Evolutionary conservation across 2,888 invertebrate genomes (phyloP).

Genomic region (Parnassius apollo): DNA sequence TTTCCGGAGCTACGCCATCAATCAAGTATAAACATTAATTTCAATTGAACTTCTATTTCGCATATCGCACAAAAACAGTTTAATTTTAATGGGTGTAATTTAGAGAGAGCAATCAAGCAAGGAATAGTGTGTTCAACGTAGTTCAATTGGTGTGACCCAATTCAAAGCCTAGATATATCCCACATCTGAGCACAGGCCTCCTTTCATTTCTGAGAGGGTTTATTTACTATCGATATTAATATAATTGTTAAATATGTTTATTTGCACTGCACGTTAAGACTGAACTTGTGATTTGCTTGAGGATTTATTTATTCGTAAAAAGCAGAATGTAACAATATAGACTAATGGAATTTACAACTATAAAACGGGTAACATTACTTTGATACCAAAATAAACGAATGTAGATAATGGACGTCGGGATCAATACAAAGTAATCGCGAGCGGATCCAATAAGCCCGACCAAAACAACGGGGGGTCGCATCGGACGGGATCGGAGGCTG

Average conservation of each 20-base stretch:
- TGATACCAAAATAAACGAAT: conserved; percentile 77
- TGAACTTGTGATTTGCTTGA: conserved; percentile 13
- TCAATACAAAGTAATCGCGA: conserved; percentile 81
- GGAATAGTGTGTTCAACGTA: no score
- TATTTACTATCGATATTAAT: not conserved
- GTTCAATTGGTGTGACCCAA: no score
- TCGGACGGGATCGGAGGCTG: conserved; percentile 60
- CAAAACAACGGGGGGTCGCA: conserved; percentile 76
- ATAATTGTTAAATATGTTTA: conserved; percentile 10
- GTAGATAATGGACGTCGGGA: conserved; percentile 78
- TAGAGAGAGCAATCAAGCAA: no score
- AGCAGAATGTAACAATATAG: conserved; percentile 43
- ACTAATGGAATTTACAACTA: conserved; percentile 59
- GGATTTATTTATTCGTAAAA: conserved; percentile 15
- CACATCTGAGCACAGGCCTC: no score
- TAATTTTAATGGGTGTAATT: conserved; percentile 59
- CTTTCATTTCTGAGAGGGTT: no score
- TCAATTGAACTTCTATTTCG: not conserved
- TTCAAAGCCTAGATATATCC: no score
- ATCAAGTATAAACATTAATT: not conserved
- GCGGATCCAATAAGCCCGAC: conserved; percentile 78
- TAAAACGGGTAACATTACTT: conserved; percentile 68
- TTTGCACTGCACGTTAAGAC: conserved; percentile 8
- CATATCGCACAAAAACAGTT: conserved; percentile 30
- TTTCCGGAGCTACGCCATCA: not conserved